phyloP scores from a whole-genome alignment of 1,140 invertebrate species.

The Trichonephila clavata region DNA sequence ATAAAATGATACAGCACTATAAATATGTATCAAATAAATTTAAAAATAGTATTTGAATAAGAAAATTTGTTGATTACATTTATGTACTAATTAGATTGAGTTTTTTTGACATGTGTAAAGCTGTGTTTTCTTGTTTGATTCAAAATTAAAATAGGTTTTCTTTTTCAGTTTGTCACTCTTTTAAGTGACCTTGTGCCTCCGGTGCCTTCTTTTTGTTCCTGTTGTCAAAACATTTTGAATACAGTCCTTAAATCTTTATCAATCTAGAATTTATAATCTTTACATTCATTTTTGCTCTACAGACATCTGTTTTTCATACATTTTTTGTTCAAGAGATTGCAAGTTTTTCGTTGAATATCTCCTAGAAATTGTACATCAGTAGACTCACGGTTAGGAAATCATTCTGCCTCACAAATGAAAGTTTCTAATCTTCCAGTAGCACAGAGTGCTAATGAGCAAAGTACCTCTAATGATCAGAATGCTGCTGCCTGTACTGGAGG shows the following conservation, averaged over 20 bases:
- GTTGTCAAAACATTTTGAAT: conserved; percentile 80
- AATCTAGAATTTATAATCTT: conserved; percentile 11
- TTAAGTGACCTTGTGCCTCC: too few species aligned
- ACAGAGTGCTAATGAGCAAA: conserved; percentile 46
- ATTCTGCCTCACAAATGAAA: conserved; percentile 47
- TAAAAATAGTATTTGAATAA: too few species aligned
- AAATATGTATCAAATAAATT: too few species aligned
- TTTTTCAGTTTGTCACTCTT: too few species aligned
- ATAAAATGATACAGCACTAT: too few species aligned
- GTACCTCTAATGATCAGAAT: conserved; percentile 36
- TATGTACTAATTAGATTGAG: too few species aligned
- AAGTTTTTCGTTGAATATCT: conserved; percentile 29
- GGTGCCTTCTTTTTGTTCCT: too few species aligned
- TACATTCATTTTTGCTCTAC: not conserved
- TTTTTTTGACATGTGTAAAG: too few species aligned
- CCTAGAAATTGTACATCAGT: conserved; percentile 39
- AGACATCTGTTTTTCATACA: not conserved
- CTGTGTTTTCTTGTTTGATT: too few species aligned
- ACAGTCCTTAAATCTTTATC: conserved; percentile 83
- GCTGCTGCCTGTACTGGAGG: not conserved
- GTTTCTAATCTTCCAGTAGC: conserved; percentile 49
- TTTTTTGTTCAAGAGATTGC: not conserved
- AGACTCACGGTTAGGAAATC: conserved; percentile 38
- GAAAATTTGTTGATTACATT: too few species aligned
- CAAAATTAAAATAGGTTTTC: not conserved